These are phyloP conservation scores for Sebastes aleutianus DNA, from an alignment of 2,797 vertebrate genomes.

Conservation along the genomic window DNA sequence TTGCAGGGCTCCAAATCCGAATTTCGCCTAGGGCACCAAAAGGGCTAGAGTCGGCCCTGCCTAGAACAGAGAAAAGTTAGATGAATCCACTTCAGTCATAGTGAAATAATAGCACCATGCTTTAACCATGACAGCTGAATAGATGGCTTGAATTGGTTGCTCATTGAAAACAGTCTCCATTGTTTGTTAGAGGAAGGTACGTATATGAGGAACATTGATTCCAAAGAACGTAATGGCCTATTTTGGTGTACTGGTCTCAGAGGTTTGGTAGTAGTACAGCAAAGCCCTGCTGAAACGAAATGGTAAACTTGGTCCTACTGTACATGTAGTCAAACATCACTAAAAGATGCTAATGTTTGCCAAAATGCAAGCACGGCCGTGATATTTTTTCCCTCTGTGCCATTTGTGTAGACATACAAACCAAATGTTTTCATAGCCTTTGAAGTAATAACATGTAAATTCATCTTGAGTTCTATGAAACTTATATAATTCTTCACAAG, in stretches of 20 bases:
- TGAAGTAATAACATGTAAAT: neutral
- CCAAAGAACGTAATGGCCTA: neutral
- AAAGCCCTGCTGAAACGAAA: neutral
- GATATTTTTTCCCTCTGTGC: neutral
- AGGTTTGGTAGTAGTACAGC: neutral
- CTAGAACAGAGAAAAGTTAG: neutral
- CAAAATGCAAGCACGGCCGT: neutral
- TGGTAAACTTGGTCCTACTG: neutral
- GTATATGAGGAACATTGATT: neutral
- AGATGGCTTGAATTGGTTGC: neutral
- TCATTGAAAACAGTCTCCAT: conserved; percentile 5
- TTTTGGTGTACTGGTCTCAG: neutral
- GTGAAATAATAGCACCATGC: neutral
- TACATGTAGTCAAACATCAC: neutral
- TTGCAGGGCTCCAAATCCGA: too few relatives aligned
- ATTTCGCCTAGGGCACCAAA: too few relatives aligned
- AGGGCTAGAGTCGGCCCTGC: too few relatives aligned
- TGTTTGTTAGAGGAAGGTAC: conserved; percentile 23
- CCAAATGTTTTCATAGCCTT: neutral
- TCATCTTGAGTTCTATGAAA: neutral
- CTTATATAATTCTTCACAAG: neutral
- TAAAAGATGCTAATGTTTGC: neutral
- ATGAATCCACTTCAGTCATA: neutral
- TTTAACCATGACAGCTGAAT: neutral
- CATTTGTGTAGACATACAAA: neutral